These are phyloP conservation scores for Platycheirus rosarum DNA, from an alignment of 2,888 invertebrate species.

Conservation along the genomic window DNA sequence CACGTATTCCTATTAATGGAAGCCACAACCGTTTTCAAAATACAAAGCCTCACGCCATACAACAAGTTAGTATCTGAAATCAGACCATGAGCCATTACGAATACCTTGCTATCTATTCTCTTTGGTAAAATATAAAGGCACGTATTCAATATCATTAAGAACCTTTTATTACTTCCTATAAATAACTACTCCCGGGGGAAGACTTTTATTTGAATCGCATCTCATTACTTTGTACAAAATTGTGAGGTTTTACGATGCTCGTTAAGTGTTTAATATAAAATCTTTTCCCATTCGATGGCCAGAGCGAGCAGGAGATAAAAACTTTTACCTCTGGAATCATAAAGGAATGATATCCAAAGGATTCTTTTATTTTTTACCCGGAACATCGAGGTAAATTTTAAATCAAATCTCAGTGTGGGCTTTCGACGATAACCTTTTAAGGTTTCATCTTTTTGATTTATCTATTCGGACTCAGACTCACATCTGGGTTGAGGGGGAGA, in stretches of 20 bases:
- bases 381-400: neutral
- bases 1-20: too few relatives aligned
- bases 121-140: too few relatives aligned
- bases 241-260: conserved; percentile 55
- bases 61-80: too few relatives aligned
- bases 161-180: neutral
- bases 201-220: conserved; percentile 44
- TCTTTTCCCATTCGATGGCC: conserved; percentile 10
- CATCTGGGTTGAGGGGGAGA: neutral
- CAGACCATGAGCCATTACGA: too few relatives aligned
- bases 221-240: conserved; percentile 50
- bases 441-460: conserved; percentile 31
- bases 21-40: too few relatives aligned
- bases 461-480: neutral
- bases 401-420: too few relatives aligned
- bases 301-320: conserved; percentile 14
- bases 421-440: conserved; percentile 2
- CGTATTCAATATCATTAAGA: neutral
- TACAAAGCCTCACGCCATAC: too few relatives aligned
- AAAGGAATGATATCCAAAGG: conserved; percentile 16
- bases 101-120: too few relatives aligned
- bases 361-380: neutral
- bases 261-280: conserved; percentile 52
- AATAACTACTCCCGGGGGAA: neutral
- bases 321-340: conserved; percentile 35